A percentile compares a stretch with the other conserved stretches of the same genome.
phyloP scores from a whole-genome alignment of 2,797 vertebrate species.

The Pelochelys cantorii region DNA sequence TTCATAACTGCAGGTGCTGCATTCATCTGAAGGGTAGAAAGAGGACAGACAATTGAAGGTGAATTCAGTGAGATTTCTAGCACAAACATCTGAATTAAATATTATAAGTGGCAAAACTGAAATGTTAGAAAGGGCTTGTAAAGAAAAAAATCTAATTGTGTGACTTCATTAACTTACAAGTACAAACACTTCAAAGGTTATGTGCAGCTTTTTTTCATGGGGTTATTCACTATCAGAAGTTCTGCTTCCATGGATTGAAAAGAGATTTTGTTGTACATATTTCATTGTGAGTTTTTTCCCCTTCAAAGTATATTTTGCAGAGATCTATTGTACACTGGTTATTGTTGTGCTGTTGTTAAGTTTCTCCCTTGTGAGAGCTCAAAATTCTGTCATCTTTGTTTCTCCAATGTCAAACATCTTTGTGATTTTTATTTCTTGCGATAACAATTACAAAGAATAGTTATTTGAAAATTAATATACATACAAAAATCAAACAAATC shows the following conservation, averaged over 20 bases:
- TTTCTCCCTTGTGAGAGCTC: background rate
- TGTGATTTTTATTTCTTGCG: background rate
- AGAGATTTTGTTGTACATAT: background rate
- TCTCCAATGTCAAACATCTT: background rate
- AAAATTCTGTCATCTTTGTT: background rate
- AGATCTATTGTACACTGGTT: background rate
- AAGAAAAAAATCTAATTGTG: slow-evolving; percentile 54
- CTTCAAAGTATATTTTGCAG: slow-evolving; percentile 32
- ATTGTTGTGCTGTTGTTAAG: background rate
- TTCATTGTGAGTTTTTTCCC: background rate
- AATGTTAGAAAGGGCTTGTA: slow-evolving; percentile 46
- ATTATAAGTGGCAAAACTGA: slow-evolving; percentile 65
- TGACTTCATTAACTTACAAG: slow-evolving; percentile 67
- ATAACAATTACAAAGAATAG: slow-evolving; percentile 13
- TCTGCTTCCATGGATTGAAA: slow-evolving; percentile 18
- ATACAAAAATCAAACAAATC: background rate
- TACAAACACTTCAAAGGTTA: slow-evolving; percentile 58
- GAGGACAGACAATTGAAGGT: slow-evolving; percentile 72
- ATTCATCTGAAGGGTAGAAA: slow-evolving; percentile 57
- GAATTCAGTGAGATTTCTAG: slow-evolving; percentile 72
- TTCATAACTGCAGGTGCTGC: slow-evolving; percentile 49
- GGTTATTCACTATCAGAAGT: slow-evolving; percentile 32
- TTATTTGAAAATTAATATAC: background rate
- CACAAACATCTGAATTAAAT: slow-evolving; percentile 74
- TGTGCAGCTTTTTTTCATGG: slow-evolving; percentile 7